These are phyloP conservation scores for Aptenodytes patagonicus DNA, from an alignment of 2,113 vertebrate genomes.

Conservation along the genomic window DNA sequence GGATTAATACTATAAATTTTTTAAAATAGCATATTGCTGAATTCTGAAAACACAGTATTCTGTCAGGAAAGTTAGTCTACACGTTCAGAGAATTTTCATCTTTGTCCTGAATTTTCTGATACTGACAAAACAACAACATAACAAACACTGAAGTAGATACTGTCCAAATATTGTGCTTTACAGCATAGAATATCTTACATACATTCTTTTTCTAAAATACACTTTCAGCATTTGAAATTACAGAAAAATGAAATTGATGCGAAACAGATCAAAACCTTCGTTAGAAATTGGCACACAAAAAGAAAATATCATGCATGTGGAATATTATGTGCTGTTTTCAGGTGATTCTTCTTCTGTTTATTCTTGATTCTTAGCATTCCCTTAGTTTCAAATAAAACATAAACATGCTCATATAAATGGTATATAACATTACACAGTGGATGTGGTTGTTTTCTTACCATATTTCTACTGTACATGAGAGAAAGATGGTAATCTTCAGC, in stretches of 20 bases:
- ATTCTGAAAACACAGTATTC: slow-evolving; percentile 19
- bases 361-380: neutral
- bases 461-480: slow-evolving; percentile 26
- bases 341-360: neutral
- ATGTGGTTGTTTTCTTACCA: neutral
- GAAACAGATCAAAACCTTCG: neutral
- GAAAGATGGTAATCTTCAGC: slow-evolving; percentile 47
- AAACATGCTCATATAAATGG: neutral
- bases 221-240: neutral
- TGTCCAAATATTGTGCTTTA: slow-evolving; percentile 33
- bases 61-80: neutral
- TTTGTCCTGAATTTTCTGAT: slow-evolving; percentile 5
- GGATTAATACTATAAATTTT: neutral
- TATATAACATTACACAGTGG: neutral
- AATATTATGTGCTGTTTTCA: neutral
- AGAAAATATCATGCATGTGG: neutral
- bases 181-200: neutral
- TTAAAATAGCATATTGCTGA: slow-evolving; percentile 44
- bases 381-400: neutral
- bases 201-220: slow-evolving; percentile 21
- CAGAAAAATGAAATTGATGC: neutral
- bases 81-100: neutral
- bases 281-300: slow-evolving; percentile 4
- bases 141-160: neutral
- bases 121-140: neutral